Evolutionary conservation across 2,797 vertebrate genomes (phyloP).

Genomic region (Rhinoraja longicauda): DNA sequence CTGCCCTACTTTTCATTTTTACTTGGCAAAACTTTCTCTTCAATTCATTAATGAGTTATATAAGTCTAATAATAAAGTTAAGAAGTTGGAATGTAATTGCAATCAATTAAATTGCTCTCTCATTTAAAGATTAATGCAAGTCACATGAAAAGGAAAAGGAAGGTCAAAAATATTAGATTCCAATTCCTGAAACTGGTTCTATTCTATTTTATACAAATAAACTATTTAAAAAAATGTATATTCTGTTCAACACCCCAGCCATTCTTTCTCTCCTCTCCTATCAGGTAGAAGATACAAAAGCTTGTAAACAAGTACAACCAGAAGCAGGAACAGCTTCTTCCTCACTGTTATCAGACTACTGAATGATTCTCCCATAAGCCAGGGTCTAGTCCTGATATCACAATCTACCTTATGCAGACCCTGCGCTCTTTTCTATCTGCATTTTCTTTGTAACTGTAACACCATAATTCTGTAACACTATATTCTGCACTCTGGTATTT

Average conservation of each 20-base stretch:
- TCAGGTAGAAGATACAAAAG: too few species aligned
- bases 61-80: background rate
- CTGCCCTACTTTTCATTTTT: background rate
- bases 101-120: background rate
- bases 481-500: too few species aligned
- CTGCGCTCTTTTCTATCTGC: too few species aligned
- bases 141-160: background rate
- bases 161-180: background rate
- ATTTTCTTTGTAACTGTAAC: too few species aligned
- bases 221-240: background rate
- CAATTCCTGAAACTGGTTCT: background rate
- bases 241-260: background rate
- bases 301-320: too few species aligned
- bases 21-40: background rate
- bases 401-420: too few species aligned
- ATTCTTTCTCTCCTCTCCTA: too few species aligned
- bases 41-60: background rate
- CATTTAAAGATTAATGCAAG: background rate
- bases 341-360: too few species aligned
- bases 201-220: background rate
- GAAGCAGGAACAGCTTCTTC: too few species aligned
- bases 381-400: too few species aligned
- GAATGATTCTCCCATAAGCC: too few species aligned
- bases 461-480: too few species aligned
- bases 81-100: background rate